Conservation (phyloP, 2,113 vertebrate genomes). For the Phaetusa simplex region DNA sequence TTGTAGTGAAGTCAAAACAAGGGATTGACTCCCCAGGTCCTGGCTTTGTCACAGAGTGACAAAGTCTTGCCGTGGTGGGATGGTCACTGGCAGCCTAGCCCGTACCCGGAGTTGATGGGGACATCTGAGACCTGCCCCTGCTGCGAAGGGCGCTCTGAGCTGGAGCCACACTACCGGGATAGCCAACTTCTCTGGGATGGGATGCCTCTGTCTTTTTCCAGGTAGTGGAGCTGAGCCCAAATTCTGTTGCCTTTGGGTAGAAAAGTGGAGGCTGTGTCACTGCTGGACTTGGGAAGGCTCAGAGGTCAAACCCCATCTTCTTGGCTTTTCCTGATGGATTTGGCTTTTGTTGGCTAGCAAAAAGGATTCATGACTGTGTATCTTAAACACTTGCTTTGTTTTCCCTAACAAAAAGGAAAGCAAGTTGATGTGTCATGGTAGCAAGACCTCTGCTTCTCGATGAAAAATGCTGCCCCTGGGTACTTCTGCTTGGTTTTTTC, state of each 20-base stretch:
- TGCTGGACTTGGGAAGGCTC: neutral
- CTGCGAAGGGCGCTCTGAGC: rapidly evolving
- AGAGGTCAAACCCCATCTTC: neutral
- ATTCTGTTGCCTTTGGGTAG: neutral
- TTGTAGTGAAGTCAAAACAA: neutral
- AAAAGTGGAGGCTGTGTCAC: neutral
- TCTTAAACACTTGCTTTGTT: neutral
- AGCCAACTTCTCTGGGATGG: neutral
- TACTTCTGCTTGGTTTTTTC: neutral
- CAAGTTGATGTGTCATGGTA: rapidly evolving
- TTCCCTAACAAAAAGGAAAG: neutral
- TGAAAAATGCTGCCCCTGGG: neutral
- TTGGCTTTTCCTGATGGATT: neutral
- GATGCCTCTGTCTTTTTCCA: neutral
- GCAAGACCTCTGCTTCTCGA: neutral
- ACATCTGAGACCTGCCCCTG: neutral
- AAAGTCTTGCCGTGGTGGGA: too few species aligned
- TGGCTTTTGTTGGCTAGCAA: neutral
- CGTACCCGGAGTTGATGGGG: rapidly evolving
- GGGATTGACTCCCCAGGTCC: neutral
- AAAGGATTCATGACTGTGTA: rapidly evolving
- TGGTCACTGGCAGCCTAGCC: neutral
- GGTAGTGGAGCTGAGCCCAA: neutral
- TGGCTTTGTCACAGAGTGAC: neutral
- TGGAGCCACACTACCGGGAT: rapidly evolving